phyloP scores from a whole-genome alignment of 2,797 vertebrate genomes.

The Fratercula arctica region DNA sequence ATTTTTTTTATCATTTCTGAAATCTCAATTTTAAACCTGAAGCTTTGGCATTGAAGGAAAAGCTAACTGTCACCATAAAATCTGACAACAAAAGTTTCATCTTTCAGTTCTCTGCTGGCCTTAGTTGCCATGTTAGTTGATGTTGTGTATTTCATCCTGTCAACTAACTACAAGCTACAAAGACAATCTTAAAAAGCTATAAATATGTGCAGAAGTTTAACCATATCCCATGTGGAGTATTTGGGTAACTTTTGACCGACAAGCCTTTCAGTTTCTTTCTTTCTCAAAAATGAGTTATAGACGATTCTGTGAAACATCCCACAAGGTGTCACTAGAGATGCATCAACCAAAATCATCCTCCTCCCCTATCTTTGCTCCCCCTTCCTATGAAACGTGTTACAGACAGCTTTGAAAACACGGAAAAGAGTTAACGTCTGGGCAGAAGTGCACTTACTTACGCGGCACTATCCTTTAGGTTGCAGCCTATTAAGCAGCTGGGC shows the following conservation, averaged over 20 bases:
- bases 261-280: background rate
- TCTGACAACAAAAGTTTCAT: background rate
- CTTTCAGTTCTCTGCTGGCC: background rate
- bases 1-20: background rate
- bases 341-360: background rate
- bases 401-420: background rate
- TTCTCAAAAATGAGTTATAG: background rate
- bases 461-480: background rate
- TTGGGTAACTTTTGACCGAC: background rate
- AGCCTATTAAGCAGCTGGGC: background rate
- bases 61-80: background rate
- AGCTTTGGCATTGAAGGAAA: background rate
- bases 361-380: background rate
- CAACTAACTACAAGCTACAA: background rate
- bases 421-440: background rate
- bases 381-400: background rate
- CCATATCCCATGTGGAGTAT: background rate
- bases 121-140: background rate
- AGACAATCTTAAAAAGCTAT: background rate
- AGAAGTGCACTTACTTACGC: background rate
- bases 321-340: constrained; percentile 46
- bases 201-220: background rate
- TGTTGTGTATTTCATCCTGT: background rate
- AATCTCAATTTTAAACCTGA: background rate
- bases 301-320: background rate